phyloP scores from a whole-genome alignment of 2,888 invertebrate genomes.

The Allolobophora icterica region DNA sequence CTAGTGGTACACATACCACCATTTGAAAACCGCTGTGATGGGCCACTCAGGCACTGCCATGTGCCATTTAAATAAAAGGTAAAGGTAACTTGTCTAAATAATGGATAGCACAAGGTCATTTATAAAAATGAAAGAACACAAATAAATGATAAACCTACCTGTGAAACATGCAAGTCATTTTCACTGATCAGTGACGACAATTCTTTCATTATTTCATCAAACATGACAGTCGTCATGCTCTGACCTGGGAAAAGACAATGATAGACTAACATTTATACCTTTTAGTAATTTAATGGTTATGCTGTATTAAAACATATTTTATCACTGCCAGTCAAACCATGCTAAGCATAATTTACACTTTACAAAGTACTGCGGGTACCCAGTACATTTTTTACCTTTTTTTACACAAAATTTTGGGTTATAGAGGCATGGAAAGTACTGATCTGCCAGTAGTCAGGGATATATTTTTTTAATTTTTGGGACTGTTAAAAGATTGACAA shows the following conservation, averaged over 20 bases:
- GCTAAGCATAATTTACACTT: too few species aligned
- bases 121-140: neutral
- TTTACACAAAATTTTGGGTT: too few species aligned
- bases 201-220: slow-evolving; percentile 83
- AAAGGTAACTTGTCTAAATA: neutral
- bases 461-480: too few species aligned
- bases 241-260: slow-evolving; percentile 52
- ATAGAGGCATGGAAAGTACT: too few species aligned
- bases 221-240: slow-evolving; percentile 75
- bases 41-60: neutral
- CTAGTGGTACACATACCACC: too few species aligned
- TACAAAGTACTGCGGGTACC: too few species aligned
- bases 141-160: slow-evolving; percentile 65
- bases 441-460: too few species aligned
- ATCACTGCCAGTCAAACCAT: too few species aligned
- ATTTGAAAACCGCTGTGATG: too few species aligned
- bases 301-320: neutral
- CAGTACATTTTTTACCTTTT: too few species aligned
- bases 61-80: neutral
- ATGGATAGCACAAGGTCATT: neutral
- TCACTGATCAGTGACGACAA: slow-evolving; percentile 89
- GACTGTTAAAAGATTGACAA: too few species aligned
- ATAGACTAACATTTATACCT: neutral
- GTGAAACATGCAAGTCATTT: slow-evolving; percentile 93
- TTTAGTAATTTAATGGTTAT: neutral